phyloP scores from a whole-genome alignment of 2,113 vertebrate species.

The Pachycephala philippinensis region DNA sequence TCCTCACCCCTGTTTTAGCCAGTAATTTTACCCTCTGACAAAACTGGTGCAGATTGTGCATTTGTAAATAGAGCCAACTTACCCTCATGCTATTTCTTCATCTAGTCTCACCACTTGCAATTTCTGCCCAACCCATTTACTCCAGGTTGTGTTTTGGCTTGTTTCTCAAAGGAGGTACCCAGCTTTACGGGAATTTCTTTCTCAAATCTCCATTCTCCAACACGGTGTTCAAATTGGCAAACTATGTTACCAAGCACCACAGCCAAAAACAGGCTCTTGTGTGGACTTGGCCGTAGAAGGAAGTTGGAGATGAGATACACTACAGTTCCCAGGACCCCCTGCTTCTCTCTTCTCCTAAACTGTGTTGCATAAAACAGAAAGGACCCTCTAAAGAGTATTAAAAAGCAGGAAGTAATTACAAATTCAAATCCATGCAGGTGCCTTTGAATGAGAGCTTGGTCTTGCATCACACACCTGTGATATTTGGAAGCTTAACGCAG shows the following conservation, averaged over 20 bases:
- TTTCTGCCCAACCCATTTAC: slow-evolving; percentile 1
- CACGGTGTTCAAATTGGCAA: not conserved
- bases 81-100: not conserved
- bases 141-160: slow-evolving; percentile 1
- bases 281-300: not conserved
- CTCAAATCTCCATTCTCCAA: not conserved
- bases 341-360: not conserved
- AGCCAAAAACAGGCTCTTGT: not conserved
- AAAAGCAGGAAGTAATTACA: slow-evolving; percentile 66
- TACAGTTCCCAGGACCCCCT: slow-evolving; percentile 16
- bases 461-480: slow-evolving; percentile 68
- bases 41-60: not conserved
- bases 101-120: not conserved
- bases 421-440: slow-evolving; percentile 65
- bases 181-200: not conserved
- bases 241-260: not conserved
- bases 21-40: not conserved
- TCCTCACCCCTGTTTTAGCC: not conserved
- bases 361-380: slow-evolving; percentile 5
- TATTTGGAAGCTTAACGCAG: slow-evolving; percentile 64
- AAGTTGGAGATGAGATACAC: not conserved
- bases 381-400: slow-evolving; percentile 32
- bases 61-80: not conserved
- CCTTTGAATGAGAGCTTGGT: slow-evolving; percentile 63
- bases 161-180: not conserved